Percentiles rank a stretch among this genome's conserved stretches.
Evolutionary conservation across 1,140 invertebrate genomes (phyloP).

Genomic region (Portunus trituberculatus): DNA sequence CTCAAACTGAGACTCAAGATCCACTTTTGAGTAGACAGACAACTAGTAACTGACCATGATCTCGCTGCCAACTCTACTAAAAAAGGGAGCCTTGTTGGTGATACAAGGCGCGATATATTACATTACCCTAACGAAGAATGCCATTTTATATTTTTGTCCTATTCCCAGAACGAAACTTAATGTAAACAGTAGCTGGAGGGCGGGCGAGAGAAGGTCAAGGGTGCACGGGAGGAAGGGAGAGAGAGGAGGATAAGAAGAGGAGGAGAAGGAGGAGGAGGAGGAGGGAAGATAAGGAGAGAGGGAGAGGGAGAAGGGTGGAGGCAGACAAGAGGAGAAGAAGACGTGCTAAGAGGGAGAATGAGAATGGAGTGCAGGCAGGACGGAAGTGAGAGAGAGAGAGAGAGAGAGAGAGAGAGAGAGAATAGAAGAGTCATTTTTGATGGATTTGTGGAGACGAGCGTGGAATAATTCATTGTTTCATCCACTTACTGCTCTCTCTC

Average conservation of each 20-base stretch:
- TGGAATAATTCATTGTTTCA: background rate
- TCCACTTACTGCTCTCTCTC: background rate
- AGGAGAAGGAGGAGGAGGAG: background rate
- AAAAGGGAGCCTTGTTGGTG: background rate
- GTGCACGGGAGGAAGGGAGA: no score
- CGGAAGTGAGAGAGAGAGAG: background rate
- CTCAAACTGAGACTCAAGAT: no score
- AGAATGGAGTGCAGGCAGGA: background rate
- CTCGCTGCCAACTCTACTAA: background rate
- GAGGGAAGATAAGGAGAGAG: background rate
- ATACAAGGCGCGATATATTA: background rate
- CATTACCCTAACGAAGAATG: background rate
- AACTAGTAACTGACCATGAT: background rate
- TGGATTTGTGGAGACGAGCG: background rate
- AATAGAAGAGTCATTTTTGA: background rate
- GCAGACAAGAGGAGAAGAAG: background rate
- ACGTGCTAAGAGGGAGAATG: slow-evolving; percentile 31
- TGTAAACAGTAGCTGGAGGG: slow-evolving; percentile 13
- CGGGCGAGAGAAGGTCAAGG: background rate
- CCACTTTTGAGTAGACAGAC: no score
- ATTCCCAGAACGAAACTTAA: background rate
- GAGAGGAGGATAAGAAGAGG: no score
- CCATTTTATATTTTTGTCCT: background rate
- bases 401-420: background rate
- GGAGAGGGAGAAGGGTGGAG: background rate